Evolutionary conservation across 2,113 vertebrate genomes (phyloP), one percentile per base, ranked within the genome.

Genomic region (Dendropsophus ebraccatus): DNA sequence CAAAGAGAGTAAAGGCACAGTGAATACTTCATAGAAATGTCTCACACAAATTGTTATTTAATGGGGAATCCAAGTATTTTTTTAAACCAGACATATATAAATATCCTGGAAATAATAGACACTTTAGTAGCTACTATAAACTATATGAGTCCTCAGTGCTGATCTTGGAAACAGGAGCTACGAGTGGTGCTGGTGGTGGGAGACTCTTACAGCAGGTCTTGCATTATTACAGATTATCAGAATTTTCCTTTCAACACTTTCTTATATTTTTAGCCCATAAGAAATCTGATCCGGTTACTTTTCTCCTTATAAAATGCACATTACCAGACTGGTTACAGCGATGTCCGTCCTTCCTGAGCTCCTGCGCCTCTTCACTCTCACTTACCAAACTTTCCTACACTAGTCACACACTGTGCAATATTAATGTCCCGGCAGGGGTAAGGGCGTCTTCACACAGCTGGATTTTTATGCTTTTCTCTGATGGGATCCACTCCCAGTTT

Each of bases 241-340:
- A 47, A 47, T 9, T 81, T 81, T 60, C 54, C 54, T 81, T 62
- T 81, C 37, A 83, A 56, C 81, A 58, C 81, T 32, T 56, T 83
- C 21, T 56, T 73, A 56, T 73, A 83, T 73, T 73, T 72, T 56
- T 72, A 83, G 81, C 21, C 19, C 19, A n/a, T 12, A 52, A 83
- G 81, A 73, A 83, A 83, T 52, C 21, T 32, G 81, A 83, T 73
- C 81, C 81, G 45, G 65, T 83, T 25, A 56, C 73, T 67, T 82
- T 30, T 82, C 16, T n/a, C 77, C 37, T 79, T 82, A 32, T 47
- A 12, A 70, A 83, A 56, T 54, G 65, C 28, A 74, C 65, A 56
- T 74, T 74, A 58, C 32, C 81, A 54, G 28, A 72, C 67, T 58
- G 69, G 49, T 73, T 74, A 72, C 72, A 28, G 56, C 30, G 16